Evolutionary conservation across 2,113 vertebrate species (phyloP).

Genomic region (Xenus cinereus): DNA sequence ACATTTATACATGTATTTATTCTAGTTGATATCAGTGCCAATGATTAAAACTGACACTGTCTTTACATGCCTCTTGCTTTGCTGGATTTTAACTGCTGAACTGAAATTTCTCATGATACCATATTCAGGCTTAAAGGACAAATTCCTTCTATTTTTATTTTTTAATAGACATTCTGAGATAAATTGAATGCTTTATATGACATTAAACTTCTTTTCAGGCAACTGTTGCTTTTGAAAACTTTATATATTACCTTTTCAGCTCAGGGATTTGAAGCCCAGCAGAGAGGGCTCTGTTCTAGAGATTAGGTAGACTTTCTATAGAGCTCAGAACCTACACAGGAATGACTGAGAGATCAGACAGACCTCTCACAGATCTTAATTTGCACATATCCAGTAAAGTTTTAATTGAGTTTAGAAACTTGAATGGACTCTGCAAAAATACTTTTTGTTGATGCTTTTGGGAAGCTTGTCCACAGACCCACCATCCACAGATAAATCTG

Average conservation of each 20-base stretch:
- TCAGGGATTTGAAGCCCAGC: background rate
- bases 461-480: background rate
- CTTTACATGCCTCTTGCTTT: background rate
- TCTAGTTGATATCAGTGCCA: background rate
- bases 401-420: background rate
- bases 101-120: background rate
- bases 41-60: background rate
- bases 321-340: background rate
- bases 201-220: background rate
- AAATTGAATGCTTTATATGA: background rate
- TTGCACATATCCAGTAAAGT: background rate
- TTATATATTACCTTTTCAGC: background rate
- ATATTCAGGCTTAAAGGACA: background rate
- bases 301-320: background rate
- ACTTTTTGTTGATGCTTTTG: background rate
- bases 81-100: background rate
- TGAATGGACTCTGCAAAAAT: no score
- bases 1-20: background rate
- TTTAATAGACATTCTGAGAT: background rate
- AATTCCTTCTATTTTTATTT: background rate
- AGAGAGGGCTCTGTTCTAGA: background rate
- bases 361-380: background rate
- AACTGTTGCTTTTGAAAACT: background rate
- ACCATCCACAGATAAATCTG: background rate
- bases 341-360: background rate